Evolutionary conservation across 1,140 invertebrate genomes (phyloP), one percentile per base, ranked within the genome.

Genomic region (Ceratitis capitata): DNA sequence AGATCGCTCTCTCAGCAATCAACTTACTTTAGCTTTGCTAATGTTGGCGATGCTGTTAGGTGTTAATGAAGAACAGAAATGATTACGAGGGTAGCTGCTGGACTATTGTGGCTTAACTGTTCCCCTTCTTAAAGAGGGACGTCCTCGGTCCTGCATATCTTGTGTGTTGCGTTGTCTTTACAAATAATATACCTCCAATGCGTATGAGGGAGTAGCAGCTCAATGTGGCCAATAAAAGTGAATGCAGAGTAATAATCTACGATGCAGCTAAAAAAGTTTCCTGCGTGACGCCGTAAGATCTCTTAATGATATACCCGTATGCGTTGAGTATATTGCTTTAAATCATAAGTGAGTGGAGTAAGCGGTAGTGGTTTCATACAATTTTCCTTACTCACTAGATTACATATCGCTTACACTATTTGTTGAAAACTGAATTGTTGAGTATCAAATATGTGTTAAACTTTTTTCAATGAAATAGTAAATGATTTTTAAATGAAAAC

Each of bases 351-450:
- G n/a, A 61, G 56, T 61, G 10, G 56, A 61, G n/a, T 61, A 29
- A 61, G 56, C 56, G 56, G 56, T 61, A 61, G 56, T 26, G 56
- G 56, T 61, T 61, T 61, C 56, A 61, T 61, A 61, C 56, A 61
- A 61, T 61, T 61, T 61, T 61, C 56, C 56, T 61, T 61, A 61
- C 56, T 61, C 29, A 61, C 56, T 61, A 61, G 56, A 61, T 61
- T 61, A 61, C 56, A 26, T 61, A 61, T 61, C 56, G 56, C 56
- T 61, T 61, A 29, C 56, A 61, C 56, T 61, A 61, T 26, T 61
- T 26, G n/a, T 61, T 61, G 56, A 61, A 61, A 61, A 61, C 56
- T 61, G 56, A 61, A 61, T 61, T 61, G n/a, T 61, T 61, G 56
- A 61, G 56, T 61, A 61, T 26, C 56, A 61, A 61, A 61, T 61